Conservation (phyloP, 2,888 invertebrate genomes). For the Lymantria monacha region DNA sequence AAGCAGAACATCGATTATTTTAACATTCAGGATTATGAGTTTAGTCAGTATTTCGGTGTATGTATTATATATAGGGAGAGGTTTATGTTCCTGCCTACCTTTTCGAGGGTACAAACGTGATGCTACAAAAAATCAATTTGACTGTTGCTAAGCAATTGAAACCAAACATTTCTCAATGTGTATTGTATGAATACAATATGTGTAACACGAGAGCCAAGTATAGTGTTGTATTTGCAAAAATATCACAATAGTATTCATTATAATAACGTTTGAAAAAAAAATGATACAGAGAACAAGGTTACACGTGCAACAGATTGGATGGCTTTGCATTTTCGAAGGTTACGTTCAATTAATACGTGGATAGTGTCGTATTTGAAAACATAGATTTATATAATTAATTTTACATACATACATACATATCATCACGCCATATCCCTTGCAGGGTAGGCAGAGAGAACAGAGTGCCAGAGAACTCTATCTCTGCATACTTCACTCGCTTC, state of each 20-base stretch:
- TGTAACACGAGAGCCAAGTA: conserved; percentile 4
- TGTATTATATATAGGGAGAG: too few relatives aligned
- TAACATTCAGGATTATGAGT: too few relatives aligned
- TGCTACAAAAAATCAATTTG: too few relatives aligned
- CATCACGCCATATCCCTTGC: too few relatives aligned
- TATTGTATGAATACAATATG: background rate
- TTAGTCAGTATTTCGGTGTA: too few relatives aligned
- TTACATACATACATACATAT: too few relatives aligned
- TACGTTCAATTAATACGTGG: conserved; percentile 29
- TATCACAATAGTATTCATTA: conserved; percentile 18
- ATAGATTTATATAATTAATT: background rate
- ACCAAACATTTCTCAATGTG: background rate
- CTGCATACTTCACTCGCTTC: too few relatives aligned
- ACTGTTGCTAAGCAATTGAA: conserved; percentile 6
- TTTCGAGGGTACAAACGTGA: too few relatives aligned
- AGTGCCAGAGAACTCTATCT: too few relatives aligned
- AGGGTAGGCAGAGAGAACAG: too few relatives aligned
- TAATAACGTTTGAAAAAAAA: conserved; percentile 8
- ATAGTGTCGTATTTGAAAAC: conserved; percentile 23
- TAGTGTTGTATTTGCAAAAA: conserved; percentile 25
- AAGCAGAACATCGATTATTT: too few relatives aligned
- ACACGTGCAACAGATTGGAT: conserved; percentile 60
- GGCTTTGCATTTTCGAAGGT: conserved; percentile 45
- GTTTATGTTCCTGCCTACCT: too few relatives aligned
- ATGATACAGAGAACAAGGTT: conserved; percentile 58